Evolutionary conservation across 1,140 invertebrate species (phyloP).

Genomic region (Drosophila kohkoa): DNA sequence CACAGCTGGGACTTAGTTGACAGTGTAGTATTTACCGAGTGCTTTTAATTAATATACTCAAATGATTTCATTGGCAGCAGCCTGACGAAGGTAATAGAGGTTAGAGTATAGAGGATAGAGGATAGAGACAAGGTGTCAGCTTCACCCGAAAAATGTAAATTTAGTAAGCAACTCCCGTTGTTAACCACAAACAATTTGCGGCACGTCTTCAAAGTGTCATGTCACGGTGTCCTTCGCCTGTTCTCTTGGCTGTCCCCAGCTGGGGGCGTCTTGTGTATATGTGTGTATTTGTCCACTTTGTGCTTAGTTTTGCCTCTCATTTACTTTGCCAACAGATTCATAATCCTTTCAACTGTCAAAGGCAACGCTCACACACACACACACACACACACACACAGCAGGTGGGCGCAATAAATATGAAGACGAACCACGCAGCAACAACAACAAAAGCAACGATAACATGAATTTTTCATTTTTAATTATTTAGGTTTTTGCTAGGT

Average conservation of each 20-base stretch:
- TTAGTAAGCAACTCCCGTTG: constrained; percentile 43
- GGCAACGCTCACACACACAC: constrained; percentile 6
- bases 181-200: constrained; percentile 61
- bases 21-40: neutral
- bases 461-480: constrained; percentile 66
- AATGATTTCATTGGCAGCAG: constrained; percentile 70
- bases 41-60: constrained; percentile 82
- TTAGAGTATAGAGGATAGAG: too few species aligned
- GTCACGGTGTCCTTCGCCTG: constrained; percentile 16
- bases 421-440: neutral
- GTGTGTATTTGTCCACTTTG: constrained; percentile 38
- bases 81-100: too few species aligned
- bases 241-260: constrained; percentile 1
- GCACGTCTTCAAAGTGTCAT: constrained; percentile 70
- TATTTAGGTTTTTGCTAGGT: constrained; percentile 68
- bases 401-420: constrained; percentile 8
- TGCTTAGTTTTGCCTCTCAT: constrained; percentile 32
- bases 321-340: constrained; percentile 43
- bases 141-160: constrained; percentile 54
- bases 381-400: constrained; percentile 24
- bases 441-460: constrained; percentile 3
- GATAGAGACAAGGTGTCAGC: constrained; percentile 20
- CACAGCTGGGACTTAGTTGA: neutral
- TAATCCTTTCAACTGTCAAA: constrained; percentile 68
- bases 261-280: constrained; percentile 23